Conservation (phyloP, 2,113 vertebrate genomes). For the Aplodontia rufa region DNA sequence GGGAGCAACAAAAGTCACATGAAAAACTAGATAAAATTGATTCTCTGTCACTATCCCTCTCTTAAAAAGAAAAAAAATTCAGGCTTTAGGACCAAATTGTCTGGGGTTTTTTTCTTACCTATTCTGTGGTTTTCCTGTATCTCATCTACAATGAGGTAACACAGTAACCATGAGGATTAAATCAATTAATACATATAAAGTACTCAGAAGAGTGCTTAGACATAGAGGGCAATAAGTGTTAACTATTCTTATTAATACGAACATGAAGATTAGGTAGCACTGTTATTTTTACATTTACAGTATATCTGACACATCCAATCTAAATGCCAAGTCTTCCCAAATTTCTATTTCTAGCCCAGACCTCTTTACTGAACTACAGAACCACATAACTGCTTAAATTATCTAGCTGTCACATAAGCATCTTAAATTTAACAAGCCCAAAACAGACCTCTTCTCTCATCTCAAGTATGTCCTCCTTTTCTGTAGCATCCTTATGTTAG, state of each 20-base stretch:
- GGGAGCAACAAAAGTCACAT: too few relatives aligned
- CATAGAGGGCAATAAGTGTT: not conserved
- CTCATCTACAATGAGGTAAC: not conserved
- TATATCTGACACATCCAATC: not conserved
- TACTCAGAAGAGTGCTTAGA: not conserved
- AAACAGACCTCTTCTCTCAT: not conserved
- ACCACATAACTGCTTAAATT: not conserved
- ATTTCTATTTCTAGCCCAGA: slow-evolving; percentile 2
- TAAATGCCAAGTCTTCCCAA: not conserved
- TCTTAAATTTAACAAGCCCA: not conserved
- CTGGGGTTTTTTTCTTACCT: not conserved
- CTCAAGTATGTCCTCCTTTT: not conserved
- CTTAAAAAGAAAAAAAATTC: too few relatives aligned
- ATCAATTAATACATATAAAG: not conserved
- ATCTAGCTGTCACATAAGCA: not conserved
- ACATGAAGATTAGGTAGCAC: not conserved
- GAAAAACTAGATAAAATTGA: too few relatives aligned
- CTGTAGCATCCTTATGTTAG: not conserved
- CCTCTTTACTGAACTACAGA: not conserved
- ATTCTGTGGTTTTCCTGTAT: not conserved
- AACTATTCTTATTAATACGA: not conserved
- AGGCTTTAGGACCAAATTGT: not conserved
- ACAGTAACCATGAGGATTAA: not conserved
- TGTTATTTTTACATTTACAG: not conserved
- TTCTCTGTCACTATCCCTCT: too few relatives aligned